Percentiles rank a stretch among this genome's conserved stretches.
Conservation (phyloP, 2,797 vertebrate genomes). For the Atherinosoma microstoma region DNA sequence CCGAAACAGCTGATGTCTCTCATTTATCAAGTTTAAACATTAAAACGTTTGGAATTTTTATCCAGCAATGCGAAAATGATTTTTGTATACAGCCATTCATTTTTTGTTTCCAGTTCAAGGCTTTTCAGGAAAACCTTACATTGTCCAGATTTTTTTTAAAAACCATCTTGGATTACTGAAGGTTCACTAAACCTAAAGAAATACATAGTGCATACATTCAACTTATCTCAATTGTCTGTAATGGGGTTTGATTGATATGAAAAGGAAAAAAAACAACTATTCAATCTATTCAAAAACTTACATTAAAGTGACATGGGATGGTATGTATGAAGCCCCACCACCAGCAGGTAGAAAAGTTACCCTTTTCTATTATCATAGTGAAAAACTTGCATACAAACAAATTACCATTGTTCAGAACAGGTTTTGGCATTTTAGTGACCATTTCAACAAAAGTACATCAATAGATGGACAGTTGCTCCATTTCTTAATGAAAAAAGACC, state of each 20-base stretch:
- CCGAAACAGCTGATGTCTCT: constrained; percentile 14
- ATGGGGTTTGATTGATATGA: constrained; percentile 62
- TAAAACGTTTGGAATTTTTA: constrained; percentile 40
- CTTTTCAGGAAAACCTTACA: constrained; percentile 37
- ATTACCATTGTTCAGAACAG: constrained; percentile 26
- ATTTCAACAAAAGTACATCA: constrained; percentile 46
- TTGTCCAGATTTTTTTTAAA: constrained; percentile 33
- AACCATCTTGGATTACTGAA: constrained; percentile 46
- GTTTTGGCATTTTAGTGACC: constrained; percentile 64
- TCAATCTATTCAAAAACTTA: constrained; percentile 22
- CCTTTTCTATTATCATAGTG: constrained; percentile 12
- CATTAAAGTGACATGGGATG: constrained; percentile 25
- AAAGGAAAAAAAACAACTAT: constrained; percentile 18
- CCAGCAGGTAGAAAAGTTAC: constrained; percentile 29
- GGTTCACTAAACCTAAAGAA: constrained; percentile 48
- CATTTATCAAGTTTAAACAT: constrained; percentile 33
- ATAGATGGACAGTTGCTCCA: constrained; percentile 35
- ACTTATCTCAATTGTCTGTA: constrained; percentile 63
- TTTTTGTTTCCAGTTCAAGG: constrained; percentile 52
- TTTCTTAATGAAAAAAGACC: constrained; percentile 29
- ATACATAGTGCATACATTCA: constrained; percentile 74
- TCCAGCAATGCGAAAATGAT: constrained; percentile 57
- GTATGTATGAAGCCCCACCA: constrained; percentile 36
- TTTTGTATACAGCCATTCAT: constrained; percentile 33
- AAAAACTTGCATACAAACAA: constrained; percentile 64